These are phyloP conservation scores for Cataglyphis altisquamis DNA, from an alignment of 2,888 invertebrate species.

Conservation along the genomic window DNA sequence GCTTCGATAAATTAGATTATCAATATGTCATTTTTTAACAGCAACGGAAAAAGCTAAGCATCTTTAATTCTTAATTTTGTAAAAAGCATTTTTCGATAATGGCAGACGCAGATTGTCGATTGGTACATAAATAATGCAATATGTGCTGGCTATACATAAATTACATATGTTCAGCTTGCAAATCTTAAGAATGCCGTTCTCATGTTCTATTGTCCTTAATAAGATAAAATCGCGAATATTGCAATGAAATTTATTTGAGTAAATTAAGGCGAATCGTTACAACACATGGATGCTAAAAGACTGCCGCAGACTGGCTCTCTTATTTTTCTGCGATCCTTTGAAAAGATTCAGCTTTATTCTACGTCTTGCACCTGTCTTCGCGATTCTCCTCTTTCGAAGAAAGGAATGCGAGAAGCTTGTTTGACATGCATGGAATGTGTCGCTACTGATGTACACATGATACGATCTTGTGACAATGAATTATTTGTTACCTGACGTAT, in stretches of 20 bases:
- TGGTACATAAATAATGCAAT: slow-evolving; percentile 78
- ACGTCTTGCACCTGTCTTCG: slow-evolving; percentile 20
- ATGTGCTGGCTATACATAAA: slow-evolving; percentile 54
- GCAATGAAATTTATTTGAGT: slow-evolving; percentile 67
- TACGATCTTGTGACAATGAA: slow-evolving; percentile 9
- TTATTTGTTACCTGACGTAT: slow-evolving; percentile 1
- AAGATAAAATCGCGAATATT: slow-evolving; percentile 72
- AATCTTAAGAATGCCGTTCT: slow-evolving; percentile 65
- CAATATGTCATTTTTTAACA: not conserved
- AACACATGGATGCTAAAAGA: slow-evolving; percentile 2
- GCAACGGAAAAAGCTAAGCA: not conserved
- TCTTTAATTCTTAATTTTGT: not conserved
- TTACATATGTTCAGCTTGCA: slow-evolving; percentile 28
- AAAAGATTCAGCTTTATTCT: slow-evolving; percentile 30
- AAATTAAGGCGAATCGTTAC: slow-evolving; percentile 9
- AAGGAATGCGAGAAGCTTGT: slow-evolving; percentile 39
- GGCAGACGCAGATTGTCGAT: slow-evolving; percentile 25
- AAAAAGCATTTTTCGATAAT: slow-evolving; percentile 4
- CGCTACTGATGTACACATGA: slow-evolving; percentile 31
- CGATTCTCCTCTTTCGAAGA: slow-evolving; percentile 34
- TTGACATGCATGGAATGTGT: slow-evolving; percentile 27
- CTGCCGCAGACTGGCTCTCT: not conserved
- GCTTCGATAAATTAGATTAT: not conserved
- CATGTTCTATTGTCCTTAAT: slow-evolving; percentile 78
- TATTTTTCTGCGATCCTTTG: slow-evolving; percentile 7